Conservation (phyloP, 1,140 invertebrate species). For the Rhyacophila brunnea region DNA sequence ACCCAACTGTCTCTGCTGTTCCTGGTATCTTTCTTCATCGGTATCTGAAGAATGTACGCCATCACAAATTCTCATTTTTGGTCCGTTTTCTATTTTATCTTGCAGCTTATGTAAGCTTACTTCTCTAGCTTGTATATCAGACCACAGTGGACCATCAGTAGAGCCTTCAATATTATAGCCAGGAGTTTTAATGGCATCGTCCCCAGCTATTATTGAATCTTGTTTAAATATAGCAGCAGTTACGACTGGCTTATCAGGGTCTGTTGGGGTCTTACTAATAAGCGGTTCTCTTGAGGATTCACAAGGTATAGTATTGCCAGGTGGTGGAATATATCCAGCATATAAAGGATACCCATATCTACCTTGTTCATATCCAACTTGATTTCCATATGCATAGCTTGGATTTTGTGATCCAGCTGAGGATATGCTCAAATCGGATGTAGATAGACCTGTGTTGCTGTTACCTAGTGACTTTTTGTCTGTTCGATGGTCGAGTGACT, state of each 20-base stretch:
- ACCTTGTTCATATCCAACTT: slow-evolving; percentile 71
- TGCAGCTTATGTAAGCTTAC: slow-evolving; percentile 49
- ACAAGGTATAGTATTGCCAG: slow-evolving; percentile 49
- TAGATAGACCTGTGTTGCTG: slow-evolving; percentile 70
- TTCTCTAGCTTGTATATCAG: slow-evolving; percentile 52
- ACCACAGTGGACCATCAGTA: slow-evolving; percentile 50
- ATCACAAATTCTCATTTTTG: slow-evolving; percentile 36
- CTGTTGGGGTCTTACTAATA: slow-evolving; percentile 50
- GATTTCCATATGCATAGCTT: slow-evolving; percentile 74
- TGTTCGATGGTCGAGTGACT: slow-evolving; percentile 31
- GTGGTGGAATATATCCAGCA: slow-evolving; percentile 51
- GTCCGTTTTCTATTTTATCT: slow-evolving; percentile 41
- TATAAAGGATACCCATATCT: slow-evolving; percentile 67
- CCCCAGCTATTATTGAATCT: slow-evolving; percentile 52
- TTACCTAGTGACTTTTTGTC: slow-evolving; percentile 44
- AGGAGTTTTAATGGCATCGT: slow-evolving; percentile 46
- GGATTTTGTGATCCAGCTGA: slow-evolving; percentile 67
- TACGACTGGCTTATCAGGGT: slow-evolving; percentile 63
- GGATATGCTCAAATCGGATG: slow-evolving; percentile 72
- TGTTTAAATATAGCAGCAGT: slow-evolving; percentile 66
- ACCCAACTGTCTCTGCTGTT: slow-evolving; percentile 32
- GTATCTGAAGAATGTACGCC: slow-evolving; percentile 29
- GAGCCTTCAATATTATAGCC: slow-evolving; percentile 53
- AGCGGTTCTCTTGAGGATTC: slow-evolving; percentile 52
- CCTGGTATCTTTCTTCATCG: slow-evolving; percentile 31